Evolutionary conservation across 2,113 vertebrate genomes (phyloP).

Genomic region (Python bivittatus): DNA sequence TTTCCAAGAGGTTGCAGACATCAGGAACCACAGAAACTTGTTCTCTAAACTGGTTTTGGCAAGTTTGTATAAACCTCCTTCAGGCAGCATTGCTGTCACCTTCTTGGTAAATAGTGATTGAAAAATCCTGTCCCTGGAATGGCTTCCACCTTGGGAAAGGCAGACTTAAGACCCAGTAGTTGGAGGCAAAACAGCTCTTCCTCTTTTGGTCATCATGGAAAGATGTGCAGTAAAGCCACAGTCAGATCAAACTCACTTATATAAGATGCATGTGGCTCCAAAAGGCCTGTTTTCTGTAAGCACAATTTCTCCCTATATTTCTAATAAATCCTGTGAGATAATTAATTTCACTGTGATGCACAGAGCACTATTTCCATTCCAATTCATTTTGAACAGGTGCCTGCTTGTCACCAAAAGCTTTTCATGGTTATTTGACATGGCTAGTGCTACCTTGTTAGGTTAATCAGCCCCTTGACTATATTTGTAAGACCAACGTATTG

Average conservation of each 20-base stretch:
- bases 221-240: background rate
- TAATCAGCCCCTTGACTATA: background rate
- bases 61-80: background rate
- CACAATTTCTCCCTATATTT: background rate
- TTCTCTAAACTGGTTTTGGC: background rate
- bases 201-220: background rate
- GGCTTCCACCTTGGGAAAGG: background rate
- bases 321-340: background rate
- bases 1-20: background rate
- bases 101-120: background rate
- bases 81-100: background rate
- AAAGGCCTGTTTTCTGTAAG: background rate
- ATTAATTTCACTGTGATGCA: background rate
- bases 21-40: background rate
- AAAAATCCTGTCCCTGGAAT: background rate
- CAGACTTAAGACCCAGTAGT: background rate
- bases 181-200: background rate
- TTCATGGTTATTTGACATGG: conserved; percentile 1
- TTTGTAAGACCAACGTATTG: background rate
- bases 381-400: conserved; percentile 16
- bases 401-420: conserved; percentile 1
- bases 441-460: background rate
- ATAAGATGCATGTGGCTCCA: background rate
- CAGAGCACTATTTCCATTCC: background rate
- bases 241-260: background rate